A percentile compares a stretch with the other conserved stretches of the same genome.
These are phyloP conservation scores for Hipparchia sbordonii DNA, from an alignment of 2,888 invertebrate species.

Conservation along the genomic window DNA sequence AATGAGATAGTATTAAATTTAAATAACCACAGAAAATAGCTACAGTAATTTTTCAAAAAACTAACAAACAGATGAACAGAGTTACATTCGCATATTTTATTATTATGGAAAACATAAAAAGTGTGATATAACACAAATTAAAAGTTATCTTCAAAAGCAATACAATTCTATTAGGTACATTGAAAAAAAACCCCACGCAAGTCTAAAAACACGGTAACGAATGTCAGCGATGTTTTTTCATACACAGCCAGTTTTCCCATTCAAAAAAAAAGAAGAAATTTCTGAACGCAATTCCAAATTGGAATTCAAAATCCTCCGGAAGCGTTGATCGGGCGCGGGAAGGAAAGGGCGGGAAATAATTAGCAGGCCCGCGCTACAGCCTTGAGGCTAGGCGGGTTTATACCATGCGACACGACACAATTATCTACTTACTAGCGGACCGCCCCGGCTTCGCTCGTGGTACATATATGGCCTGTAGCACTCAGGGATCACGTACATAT, in stretches of 20 bases:
- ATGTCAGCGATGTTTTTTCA: constrained; percentile 14
- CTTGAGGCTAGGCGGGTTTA: constrained; percentile 59
- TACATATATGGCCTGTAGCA: too few species aligned
- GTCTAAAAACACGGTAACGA: constrained; percentile 17
- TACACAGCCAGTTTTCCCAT: constrained; percentile 10
- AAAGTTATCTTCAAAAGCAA: neutral
- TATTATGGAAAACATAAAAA: too few species aligned
- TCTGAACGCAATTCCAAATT: constrained; percentile 39
- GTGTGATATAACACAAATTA: neutral
- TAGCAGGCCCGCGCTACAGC: constrained; percentile 58
- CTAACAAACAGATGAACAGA: too few species aligned
- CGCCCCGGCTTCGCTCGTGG: too few species aligned
- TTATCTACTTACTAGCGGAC: too few species aligned
- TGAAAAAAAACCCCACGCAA: neutral
- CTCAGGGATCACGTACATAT: too few species aligned
- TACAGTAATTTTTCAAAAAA: too few species aligned
- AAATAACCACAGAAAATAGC: too few species aligned
- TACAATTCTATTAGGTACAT: neutral
- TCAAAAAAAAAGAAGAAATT: constrained; percentile 16
- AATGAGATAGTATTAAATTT: too few species aligned
- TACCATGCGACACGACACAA: constrained; percentile 4
- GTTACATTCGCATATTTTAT: too few species aligned
- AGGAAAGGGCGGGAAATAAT: constrained; percentile 78
- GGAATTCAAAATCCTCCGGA: constrained; percentile 41
- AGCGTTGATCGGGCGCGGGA: constrained; percentile 44